Percentiles rank a stretch among this genome's conserved stretches.
These are phyloP conservation scores for Poeciliopsis prolifica DNA, from an alignment of 2,113 vertebrate species.

Conservation along the genomic window DNA sequence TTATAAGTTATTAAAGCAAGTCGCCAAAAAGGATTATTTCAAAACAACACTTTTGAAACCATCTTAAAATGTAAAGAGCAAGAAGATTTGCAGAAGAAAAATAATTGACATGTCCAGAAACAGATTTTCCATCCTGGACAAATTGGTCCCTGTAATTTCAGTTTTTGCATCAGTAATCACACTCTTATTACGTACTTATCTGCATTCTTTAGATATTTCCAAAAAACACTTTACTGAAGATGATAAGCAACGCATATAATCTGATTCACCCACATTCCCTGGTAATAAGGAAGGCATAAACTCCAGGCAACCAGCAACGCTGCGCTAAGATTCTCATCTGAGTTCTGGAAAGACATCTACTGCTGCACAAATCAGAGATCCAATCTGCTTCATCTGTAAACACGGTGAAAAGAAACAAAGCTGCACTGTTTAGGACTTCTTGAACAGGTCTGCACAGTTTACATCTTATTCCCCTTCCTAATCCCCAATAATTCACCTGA, in stretches of 20 bases:
- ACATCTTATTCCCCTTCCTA: background rate
- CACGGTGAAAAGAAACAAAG: background rate
- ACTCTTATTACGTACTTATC: conserved; percentile 1
- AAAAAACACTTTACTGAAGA: conserved; percentile 13
- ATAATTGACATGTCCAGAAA: no score
- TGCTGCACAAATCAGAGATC: conserved; percentile 28
- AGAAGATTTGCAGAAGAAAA: no score
- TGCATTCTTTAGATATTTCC: conserved; percentile 19
- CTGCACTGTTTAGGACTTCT: background rate
- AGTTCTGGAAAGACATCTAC: conserved; percentile 2
- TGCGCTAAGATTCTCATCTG: conserved; percentile 20
- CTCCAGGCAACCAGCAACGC: conserved; percentile 3
- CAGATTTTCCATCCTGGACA: background rate
- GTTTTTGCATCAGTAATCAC: background rate
- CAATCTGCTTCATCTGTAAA: conserved; percentile 22
- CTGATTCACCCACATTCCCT: conserved; percentile 43
- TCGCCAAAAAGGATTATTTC: background rate
- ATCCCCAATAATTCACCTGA: background rate
- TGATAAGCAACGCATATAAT: conserved; percentile 22
- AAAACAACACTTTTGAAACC: background rate
- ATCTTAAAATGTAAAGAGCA: no score
- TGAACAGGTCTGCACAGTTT: background rate
- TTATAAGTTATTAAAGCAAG: no score
- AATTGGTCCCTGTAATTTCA: no score
- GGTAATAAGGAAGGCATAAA: conserved; percentile 10